These are phyloP conservation scores for Sebastes jordani DNA, from an alignment of 2,797 vertebrate species.

Conservation along the genomic window DNA sequence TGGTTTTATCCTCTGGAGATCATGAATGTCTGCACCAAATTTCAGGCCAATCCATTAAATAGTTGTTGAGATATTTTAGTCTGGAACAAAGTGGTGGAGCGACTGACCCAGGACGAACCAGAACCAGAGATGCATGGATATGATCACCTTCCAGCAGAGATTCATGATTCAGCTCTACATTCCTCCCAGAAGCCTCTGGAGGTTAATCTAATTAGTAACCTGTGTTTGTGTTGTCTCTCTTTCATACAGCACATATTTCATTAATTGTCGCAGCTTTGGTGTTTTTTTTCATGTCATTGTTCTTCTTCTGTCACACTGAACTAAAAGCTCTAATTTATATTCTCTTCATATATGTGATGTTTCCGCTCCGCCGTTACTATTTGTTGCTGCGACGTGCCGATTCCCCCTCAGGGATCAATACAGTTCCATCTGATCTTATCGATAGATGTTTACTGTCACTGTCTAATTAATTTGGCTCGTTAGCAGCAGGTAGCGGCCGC, in stretches of 20 bases:
- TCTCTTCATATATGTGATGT: constrained; percentile 11
- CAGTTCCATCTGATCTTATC: constrained; percentile 68
- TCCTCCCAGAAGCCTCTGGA: constrained; percentile 33
- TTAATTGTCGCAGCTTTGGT: constrained; percentile 47
- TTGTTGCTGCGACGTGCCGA: constrained; percentile 8
- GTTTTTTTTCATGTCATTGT: constrained; percentile 22
- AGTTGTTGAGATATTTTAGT: no score
- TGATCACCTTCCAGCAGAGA: constrained; percentile 54
- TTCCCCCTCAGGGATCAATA: constrained; percentile 62
- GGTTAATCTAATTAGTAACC: constrained; percentile 53
- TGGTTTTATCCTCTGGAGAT: no score
- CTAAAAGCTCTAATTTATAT: constrained; percentile 26
- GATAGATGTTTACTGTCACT: constrained; percentile 61
- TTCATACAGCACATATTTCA: constrained; percentile 45
- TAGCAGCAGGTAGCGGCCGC: constrained; percentile 57
- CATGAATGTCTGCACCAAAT: no score
- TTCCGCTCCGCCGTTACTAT: not conserved
- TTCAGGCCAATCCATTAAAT: no score
- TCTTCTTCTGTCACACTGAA: constrained; percentile 18
- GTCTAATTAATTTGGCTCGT: constrained; percentile 71
- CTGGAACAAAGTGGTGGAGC: no score
- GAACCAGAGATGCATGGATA: not conserved
- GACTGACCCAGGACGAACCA: not conserved
- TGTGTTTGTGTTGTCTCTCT: constrained; percentile 31
- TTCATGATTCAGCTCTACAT: constrained; percentile 46